A percentile compares a stretch with the other conserved stretches of the same genome.
Conservation (phyloP, 2,797 vertebrate genomes). For the Acomys russatus region DNA sequence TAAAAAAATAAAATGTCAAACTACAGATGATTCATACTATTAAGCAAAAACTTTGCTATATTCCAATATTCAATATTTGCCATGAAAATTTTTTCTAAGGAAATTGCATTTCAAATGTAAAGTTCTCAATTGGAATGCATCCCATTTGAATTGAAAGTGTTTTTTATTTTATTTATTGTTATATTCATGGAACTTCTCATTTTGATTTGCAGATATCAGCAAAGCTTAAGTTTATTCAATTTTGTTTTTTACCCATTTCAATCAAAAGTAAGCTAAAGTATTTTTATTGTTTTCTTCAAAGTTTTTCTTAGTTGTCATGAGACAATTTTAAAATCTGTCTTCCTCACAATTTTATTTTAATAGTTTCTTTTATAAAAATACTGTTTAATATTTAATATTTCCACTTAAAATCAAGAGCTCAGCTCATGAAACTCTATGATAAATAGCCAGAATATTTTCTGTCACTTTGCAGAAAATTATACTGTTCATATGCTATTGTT, state of each 20-base stretch:
- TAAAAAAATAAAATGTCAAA: slow-evolving; percentile 21
- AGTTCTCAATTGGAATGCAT: slow-evolving; percentile 38
- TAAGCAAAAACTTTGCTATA: background rate
- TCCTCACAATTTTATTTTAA: slow-evolving; percentile 1
- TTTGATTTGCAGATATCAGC: slow-evolving; percentile 66
- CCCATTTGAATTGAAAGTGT: slow-evolving; percentile 40
- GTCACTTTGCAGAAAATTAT: background rate
- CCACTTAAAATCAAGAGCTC: background rate
- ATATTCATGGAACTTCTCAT: slow-evolving; percentile 70
- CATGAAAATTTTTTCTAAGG: background rate
- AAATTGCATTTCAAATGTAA: slow-evolving; percentile 39
- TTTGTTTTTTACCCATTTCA: slow-evolving; percentile 35
- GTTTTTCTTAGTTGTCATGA: background rate
- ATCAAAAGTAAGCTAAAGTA: slow-evolving; percentile 29
- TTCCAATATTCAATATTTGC: slow-evolving; percentile 41
- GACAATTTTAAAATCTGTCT: background rate
- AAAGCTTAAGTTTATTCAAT: slow-evolving; percentile 42
- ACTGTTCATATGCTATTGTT: background rate
- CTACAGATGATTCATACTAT: background rate
- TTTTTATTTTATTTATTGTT: slow-evolving; percentile 56
- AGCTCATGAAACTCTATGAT: background rate
- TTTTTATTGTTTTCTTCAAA: slow-evolving; percentile 56
- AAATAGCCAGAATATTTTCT: background rate
- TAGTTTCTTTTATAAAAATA: background rate
- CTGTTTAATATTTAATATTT: slow-evolving; percentile 4